A percentile compares a stretch with the other conserved stretches of the same genome.
These are phyloP conservation scores for Hypothenemus hampei DNA, from an alignment of 1,140 invertebrate genomes.

Conservation along the genomic window DNA sequence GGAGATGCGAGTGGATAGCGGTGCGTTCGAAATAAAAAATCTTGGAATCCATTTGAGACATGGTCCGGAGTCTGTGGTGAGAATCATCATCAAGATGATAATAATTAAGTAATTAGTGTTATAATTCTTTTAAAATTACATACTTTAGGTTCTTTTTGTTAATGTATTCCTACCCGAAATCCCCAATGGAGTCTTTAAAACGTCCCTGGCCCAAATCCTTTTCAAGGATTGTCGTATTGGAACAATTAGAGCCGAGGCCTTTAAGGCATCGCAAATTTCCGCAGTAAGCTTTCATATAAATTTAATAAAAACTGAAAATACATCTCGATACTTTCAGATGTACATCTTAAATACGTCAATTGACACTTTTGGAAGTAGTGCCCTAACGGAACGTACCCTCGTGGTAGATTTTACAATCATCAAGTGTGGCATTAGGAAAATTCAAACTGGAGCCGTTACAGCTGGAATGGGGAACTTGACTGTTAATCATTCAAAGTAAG, in stretches of 20 bases:
- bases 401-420: conserved; percentile 57
- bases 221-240: conserved; percentile 55
- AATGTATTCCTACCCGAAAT: conserved; percentile 56
- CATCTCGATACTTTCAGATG: conserved; percentile 47
- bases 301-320: no score
- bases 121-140: conserved; percentile 50
- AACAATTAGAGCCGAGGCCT: conserved; percentile 56
- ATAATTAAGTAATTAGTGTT: not conserved
- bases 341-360: conserved; percentile 59
- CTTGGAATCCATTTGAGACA: conserved; percentile 49
- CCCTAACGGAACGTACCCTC: conserved; percentile 59
- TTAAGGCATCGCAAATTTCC: conserved; percentile 59
- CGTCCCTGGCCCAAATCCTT: conserved; percentile 55
- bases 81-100: conserved; percentile 5
- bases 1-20: conserved; percentile 51
- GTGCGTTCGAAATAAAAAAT: conserved; percentile 59
- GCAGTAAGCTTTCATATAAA: conserved; percentile 31
- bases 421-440: conserved; percentile 53
- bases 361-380: conserved; percentile 53
- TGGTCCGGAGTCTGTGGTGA: conserved; percentile 56
- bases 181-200: conserved; percentile 58
- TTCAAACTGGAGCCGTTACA: conserved; percentile 56
- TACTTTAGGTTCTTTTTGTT: conserved; percentile 63
- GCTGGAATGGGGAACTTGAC: conserved; percentile 61
- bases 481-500: conserved; percentile 61